These are phyloP conservation scores for Albula glossodonta DNA, from an alignment of 2,113 vertebrate species.

Conservation along the genomic window DNA sequence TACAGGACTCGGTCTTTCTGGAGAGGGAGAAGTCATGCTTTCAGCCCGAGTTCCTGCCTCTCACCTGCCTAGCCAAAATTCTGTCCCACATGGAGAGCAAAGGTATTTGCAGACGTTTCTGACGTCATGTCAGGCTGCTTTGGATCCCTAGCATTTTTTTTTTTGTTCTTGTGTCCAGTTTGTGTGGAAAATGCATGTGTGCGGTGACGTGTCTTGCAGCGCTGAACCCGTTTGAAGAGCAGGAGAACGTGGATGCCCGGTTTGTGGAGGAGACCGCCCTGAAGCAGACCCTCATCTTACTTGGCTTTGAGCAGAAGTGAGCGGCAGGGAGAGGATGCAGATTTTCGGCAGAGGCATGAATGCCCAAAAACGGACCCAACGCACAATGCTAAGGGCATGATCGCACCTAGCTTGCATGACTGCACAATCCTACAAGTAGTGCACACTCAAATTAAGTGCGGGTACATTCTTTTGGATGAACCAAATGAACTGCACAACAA, in stretches of 20 bases:
- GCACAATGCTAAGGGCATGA: no score
- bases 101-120: slow-evolving; percentile 63
- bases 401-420: no score
- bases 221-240: slow-evolving; percentile 70
- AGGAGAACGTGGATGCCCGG: slow-evolving; percentile 79
- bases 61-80: slow-evolving; percentile 80
- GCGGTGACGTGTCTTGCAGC: slow-evolving; percentile 56
- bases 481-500: no score
- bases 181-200: background rate
- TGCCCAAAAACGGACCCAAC: no score
- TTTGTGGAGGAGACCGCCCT: slow-evolving; percentile 89
- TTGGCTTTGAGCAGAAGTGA: slow-evolving; percentile 72
- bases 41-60: slow-evolving; percentile 83
- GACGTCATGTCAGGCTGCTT: slow-evolving; percentile 2
- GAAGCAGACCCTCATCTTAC: slow-evolving; percentile 78
- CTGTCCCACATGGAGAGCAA: slow-evolving; percentile 78
- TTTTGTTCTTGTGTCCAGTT: background rate
- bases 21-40: slow-evolving; percentile 63
- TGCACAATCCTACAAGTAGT: no score
- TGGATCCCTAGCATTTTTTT: background rate
- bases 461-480: no score
- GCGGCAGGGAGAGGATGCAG: background rate
- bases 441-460: no score
- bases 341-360: no score
- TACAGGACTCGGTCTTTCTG: slow-evolving; percentile 66